phyloP scores from a whole-genome alignment of 2,888 invertebrate species.

The Himalopsyche japonica region DNA sequence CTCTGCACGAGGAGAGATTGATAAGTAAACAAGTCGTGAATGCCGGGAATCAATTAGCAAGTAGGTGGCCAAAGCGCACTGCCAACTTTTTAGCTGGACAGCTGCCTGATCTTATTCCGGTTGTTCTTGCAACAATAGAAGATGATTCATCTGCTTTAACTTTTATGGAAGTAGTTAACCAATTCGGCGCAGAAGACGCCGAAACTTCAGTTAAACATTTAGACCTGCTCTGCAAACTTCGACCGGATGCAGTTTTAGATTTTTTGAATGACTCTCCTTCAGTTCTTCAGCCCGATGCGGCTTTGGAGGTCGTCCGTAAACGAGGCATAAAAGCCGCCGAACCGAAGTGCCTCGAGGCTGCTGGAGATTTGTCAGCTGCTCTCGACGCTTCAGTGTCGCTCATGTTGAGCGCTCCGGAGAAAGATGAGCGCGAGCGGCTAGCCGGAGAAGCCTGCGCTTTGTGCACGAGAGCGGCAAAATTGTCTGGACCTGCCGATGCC shows the following conservation, averaged over 20 bases:
- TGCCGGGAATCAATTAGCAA: slow-evolving; percentile 21
- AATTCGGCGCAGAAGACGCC: slow-evolving; percentile 46
- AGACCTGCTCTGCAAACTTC: slow-evolving; percentile 47
- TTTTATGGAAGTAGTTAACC: slow-evolving; percentile 48
- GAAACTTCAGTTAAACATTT: slow-evolving; percentile 49
- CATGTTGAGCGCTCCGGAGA: slow-evolving; percentile 39
- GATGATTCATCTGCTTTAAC: slow-evolving; percentile 45
- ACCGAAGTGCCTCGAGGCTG: slow-evolving; percentile 52
- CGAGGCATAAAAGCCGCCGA: slow-evolving; percentile 49
- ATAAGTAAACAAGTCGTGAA: slow-evolving; percentile 31
- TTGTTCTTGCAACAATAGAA: slow-evolving; percentile 43
- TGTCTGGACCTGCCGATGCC: slow-evolving; percentile 43
- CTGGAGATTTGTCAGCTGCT: slow-evolving; percentile 52
- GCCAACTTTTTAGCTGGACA: slow-evolving; percentile 49
- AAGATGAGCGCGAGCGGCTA: slow-evolving; percentile 40
- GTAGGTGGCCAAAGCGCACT: slow-evolving; percentile 40
- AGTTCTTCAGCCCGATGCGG: slow-evolving; percentile 53
- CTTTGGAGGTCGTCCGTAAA: slow-evolving; percentile 48
- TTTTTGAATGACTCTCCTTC: slow-evolving; percentile 50
- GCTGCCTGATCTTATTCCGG: slow-evolving; percentile 43
- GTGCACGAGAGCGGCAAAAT: slow-evolving; percentile 45
- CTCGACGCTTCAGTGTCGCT: slow-evolving; percentile 49
- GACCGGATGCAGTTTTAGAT: slow-evolving; percentile 46
- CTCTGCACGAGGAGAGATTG: slow-evolving; percentile 30
- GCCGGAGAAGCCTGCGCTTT: slow-evolving; percentile 47